Conservation (phyloP, 2,888 invertebrate species). For the Catocala nupta region DNA sequence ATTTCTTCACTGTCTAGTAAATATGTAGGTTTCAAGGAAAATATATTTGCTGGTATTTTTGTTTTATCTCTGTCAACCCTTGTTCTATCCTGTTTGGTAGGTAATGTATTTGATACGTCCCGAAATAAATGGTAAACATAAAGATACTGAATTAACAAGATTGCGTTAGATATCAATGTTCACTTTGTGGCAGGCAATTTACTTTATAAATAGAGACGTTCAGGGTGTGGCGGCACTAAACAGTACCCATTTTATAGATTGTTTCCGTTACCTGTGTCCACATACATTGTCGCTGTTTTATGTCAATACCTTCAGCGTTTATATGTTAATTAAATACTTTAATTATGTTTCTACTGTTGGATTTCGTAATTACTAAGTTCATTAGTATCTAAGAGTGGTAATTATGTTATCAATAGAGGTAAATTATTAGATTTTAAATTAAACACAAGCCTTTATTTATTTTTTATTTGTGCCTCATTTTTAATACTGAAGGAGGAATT, state of each 20-base stretch:
- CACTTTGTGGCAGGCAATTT: slow-evolving; percentile 77
- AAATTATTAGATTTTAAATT: too few relatives aligned
- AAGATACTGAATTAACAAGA: slow-evolving; percentile 68
- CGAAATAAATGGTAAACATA: slow-evolving; percentile 46
- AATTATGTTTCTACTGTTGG: neutral
- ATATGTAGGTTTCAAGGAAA: too few relatives aligned
- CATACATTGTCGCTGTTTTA: slow-evolving; percentile 44
- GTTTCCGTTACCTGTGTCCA: slow-evolving; percentile 61
- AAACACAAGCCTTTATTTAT: too few relatives aligned
- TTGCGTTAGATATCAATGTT: slow-evolving; percentile 74
- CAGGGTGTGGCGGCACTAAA: slow-evolving; percentile 79
- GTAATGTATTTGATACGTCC: slow-evolving; percentile 35
- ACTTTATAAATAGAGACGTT: slow-evolving; percentile 80
- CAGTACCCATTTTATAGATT: slow-evolving; percentile 79
- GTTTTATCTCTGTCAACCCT: slow-evolving; percentile 26
- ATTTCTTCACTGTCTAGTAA: too few relatives aligned
- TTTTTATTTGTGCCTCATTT: too few relatives aligned
- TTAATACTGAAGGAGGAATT: too few relatives aligned
- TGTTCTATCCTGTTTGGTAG: neutral
- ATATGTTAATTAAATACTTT: neutral
- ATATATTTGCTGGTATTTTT: neutral
- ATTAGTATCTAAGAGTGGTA: too few relatives aligned
- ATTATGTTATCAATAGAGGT: too few relatives aligned
- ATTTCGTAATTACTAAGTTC: neutral
- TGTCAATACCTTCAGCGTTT: neutral